These are phyloP conservation scores for Ptychobarbus kaznakovi DNA, from an alignment of 2,797 vertebrate genomes.

Conservation along the genomic window DNA sequence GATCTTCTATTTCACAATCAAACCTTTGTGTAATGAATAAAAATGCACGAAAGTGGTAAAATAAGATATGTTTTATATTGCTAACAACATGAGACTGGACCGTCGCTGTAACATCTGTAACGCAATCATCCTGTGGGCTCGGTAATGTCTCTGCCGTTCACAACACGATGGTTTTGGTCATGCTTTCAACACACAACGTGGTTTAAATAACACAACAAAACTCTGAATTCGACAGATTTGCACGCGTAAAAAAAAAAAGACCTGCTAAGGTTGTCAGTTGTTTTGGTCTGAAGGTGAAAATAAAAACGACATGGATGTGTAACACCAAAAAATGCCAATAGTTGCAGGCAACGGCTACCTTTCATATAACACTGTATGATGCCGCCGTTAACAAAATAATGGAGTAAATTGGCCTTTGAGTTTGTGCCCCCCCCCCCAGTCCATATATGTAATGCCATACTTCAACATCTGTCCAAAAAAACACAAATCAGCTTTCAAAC, in stretches of 20 bases:
- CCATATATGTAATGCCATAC: slow-evolving; percentile 52
- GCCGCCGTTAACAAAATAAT: slow-evolving; percentile 74
- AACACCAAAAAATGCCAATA: slow-evolving; percentile 80
- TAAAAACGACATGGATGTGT: slow-evolving; percentile 74
- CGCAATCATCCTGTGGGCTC: slow-evolving; percentile 21
- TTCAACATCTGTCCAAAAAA: slow-evolving; percentile 10
- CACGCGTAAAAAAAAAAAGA: slow-evolving; percentile 76
- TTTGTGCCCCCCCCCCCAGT: background rate
- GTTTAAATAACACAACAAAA: slow-evolving; percentile 71
- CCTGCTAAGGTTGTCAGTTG: slow-evolving; percentile 74
- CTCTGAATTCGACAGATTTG: slow-evolving; percentile 79
- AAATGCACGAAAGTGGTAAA: slow-evolving; percentile 42
- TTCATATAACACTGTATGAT: slow-evolving; percentile 78
- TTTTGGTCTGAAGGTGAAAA: slow-evolving; percentile 77
- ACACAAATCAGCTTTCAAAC: slow-evolving; percentile 65
- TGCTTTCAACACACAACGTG: slow-evolving; percentile 78
- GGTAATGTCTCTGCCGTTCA: slow-evolving; percentile 70
- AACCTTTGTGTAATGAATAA: slow-evolving; percentile 1
- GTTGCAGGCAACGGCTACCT: slow-evolving; percentile 80
- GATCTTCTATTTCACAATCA: background rate
- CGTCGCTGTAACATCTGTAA: slow-evolving; percentile 3
- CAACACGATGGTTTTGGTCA: slow-evolving; percentile 77
- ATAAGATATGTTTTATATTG: slow-evolving; percentile 57
- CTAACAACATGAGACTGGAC: slow-evolving; percentile 52
- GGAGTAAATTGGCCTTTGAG: slow-evolving; percentile 66